These are phyloP conservation scores for Danio jaintianensis DNA, from an alignment of 2,797 vertebrate species.

Conservation along the genomic window DNA sequence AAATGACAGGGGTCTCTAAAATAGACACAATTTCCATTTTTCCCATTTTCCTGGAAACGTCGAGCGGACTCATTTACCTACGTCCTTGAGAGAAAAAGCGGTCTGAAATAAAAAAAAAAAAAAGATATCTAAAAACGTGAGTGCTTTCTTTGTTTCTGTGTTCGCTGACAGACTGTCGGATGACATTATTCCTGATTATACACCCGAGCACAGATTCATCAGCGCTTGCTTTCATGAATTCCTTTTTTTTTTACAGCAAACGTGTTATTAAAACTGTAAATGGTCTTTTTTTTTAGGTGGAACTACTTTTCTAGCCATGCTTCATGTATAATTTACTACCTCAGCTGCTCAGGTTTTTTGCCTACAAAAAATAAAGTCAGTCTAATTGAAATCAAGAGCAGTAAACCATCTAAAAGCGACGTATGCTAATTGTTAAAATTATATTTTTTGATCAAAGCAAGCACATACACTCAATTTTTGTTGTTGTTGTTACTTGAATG, in stretches of 20 bases:
- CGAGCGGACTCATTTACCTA: slow-evolving; percentile 14
- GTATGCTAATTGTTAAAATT: no score
- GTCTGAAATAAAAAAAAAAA: not conserved
- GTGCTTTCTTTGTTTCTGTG: slow-evolving; percentile 22
- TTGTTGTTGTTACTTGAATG: no score
- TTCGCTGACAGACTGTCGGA: not conserved
- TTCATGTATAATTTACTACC: not conserved
- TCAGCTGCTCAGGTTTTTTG: not conserved
- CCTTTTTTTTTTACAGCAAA: not conserved
- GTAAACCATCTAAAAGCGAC: no score
- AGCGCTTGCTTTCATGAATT: slow-evolving; percentile 4
- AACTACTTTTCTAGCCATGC: not conserved
- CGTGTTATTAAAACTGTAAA: not conserved
- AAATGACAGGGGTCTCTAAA: slow-evolving; percentile 26
- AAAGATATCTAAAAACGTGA: slow-evolving; percentile 13
- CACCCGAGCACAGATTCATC: not conserved
- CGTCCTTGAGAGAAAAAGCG: slow-evolving; percentile 20
- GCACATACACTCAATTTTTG: no score
- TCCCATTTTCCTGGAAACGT: slow-evolving; percentile 25
- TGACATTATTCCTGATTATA: not conserved
- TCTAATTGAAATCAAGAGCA: no score
- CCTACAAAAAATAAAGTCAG: not conserved
- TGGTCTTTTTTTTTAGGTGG: not conserved
- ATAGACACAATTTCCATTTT: slow-evolving; percentile 19
- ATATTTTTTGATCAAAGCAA: no score